Conservation (phyloP, 2,797 vertebrate genomes). For the Fistularia tabacaria region DNA sequence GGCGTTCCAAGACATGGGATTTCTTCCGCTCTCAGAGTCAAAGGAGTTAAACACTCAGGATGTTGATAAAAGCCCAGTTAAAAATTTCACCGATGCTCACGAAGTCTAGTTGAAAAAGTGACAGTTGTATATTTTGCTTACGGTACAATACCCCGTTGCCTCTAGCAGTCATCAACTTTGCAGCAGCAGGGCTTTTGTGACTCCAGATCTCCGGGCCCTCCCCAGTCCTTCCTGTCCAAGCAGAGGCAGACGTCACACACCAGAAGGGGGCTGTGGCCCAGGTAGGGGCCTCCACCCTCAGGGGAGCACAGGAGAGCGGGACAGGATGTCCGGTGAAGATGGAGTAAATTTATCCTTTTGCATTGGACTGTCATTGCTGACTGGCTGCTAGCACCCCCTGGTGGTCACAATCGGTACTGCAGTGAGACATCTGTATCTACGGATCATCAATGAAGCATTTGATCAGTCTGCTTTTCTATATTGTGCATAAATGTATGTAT, state of each 20-base stretch:
- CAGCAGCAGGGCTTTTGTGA: slow-evolving; percentile 65
- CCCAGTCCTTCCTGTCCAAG: slow-evolving; percentile 83
- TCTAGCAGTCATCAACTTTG: slow-evolving; percentile 71
- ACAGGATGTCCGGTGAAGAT: neutral
- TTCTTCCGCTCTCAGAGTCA: too few species aligned
- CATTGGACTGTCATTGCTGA: slow-evolving; percentile 2
- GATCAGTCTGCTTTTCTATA: too few species aligned
- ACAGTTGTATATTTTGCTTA: slow-evolving; percentile 5
- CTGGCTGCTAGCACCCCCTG: slow-evolving; percentile 53
- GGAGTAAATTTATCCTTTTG: neutral
- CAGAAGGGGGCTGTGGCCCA: slow-evolving; percentile 60
- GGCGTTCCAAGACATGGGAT: too few species aligned
- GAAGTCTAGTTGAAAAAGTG: neutral
- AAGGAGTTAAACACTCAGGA: too few species aligned
- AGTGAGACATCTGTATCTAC: neutral
- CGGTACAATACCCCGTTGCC: slow-evolving; percentile 5
- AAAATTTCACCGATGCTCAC: too few species aligned
- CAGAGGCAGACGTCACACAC: slow-evolving; percentile 76
- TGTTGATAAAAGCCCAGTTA: too few species aligned
- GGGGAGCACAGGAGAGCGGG: neutral
- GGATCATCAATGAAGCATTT: too few species aligned
- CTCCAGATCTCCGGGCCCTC: slow-evolving; percentile 45
- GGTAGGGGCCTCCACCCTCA: slow-evolving; percentile 34
- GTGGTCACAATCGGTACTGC: slow-evolving; percentile 40
- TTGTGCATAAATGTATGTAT: neutral